Conservation (phyloP, 1,140 invertebrate genomes). For the Dreissena rostriformis region DNA sequence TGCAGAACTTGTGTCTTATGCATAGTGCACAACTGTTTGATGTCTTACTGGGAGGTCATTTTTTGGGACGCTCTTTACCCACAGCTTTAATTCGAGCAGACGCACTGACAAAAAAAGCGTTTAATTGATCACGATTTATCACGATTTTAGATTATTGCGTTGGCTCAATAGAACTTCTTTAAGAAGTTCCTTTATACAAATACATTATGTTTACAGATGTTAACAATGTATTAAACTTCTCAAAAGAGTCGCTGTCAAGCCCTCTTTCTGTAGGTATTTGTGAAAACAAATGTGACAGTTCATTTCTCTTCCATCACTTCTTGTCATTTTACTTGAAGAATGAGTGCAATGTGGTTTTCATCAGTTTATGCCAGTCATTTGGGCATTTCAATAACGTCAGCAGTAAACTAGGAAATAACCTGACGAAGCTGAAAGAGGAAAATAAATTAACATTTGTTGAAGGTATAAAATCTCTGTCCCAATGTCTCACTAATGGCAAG, state of each 20-base stretch:
- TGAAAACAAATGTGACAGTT: slow-evolving; percentile 55
- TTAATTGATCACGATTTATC: too few relatives aligned
- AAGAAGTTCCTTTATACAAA: too few relatives aligned
- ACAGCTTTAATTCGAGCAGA: too few relatives aligned
- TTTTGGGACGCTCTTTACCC: too few relatives aligned
- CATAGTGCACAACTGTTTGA: too few relatives aligned
- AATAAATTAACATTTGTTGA: slow-evolving; percentile 66
- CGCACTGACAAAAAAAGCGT: too few relatives aligned
- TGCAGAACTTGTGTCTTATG: too few relatives aligned
- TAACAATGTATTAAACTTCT: slow-evolving; percentile 57
- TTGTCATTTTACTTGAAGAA: slow-evolving; percentile 58
- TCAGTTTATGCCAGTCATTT: slow-evolving; percentile 64
- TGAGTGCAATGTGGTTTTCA: slow-evolving; percentile 56
- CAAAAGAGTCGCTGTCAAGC: slow-evolving; percentile 6
- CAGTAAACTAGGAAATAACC: slow-evolving; percentile 66
- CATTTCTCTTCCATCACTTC: slow-evolving; percentile 67
- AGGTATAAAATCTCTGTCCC: slow-evolving; percentile 61
- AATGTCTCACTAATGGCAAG: slow-evolving; percentile 28
- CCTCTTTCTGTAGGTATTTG: slow-evolving; percentile 50
- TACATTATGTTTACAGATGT: slow-evolving; percentile 54
- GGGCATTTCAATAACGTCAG: slow-evolving; percentile 69
- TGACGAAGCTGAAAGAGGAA: slow-evolving; percentile 55
- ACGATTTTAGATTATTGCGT: too few relatives aligned
- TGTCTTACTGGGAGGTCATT: too few relatives aligned
- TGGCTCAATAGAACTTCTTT: too few relatives aligned